Percentiles rank a stretch among this genome's conserved stretches.
phyloP scores from a whole-genome alignment of 2,113 vertebrate species.

The Zingel zingel region DNA sequence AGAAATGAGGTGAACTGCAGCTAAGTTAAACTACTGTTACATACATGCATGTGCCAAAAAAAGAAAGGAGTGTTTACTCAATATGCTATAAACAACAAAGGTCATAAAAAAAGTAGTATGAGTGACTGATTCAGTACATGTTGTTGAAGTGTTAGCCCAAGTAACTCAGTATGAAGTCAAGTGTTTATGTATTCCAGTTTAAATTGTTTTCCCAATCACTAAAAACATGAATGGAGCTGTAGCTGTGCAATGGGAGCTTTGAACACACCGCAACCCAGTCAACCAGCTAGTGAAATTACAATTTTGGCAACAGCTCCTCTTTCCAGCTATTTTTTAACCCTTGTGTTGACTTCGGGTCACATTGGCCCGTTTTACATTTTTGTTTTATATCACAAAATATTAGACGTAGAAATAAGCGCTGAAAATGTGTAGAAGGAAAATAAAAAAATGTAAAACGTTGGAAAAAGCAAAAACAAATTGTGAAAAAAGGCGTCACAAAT shows the following conservation, averaged over 20 bases:
- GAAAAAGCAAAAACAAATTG: too few species aligned
- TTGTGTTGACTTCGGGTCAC: too few species aligned
- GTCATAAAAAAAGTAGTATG: not conserved
- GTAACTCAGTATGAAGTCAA: not conserved
- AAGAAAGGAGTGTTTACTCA: not conserved
- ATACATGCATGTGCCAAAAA: not conserved
- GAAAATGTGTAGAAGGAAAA: too few species aligned
- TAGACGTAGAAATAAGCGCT: too few species aligned
- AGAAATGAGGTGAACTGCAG: constrained; percentile 9
- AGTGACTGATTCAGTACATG: constrained; percentile 22
- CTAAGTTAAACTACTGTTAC: not conserved
- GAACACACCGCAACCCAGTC: constrained; percentile 13
- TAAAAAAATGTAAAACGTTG: too few species aligned
- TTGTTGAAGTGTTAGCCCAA: not conserved
- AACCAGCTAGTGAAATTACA: constrained; percentile 51
- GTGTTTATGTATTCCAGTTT: constrained; percentile 30
- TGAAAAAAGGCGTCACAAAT: too few species aligned
- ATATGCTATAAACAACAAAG: constrained; percentile 13
- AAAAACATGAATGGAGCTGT: constrained; percentile 39
- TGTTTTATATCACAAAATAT: too few species aligned
- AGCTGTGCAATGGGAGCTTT: constrained; percentile 24
- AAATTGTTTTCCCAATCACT: constrained; percentile 28
- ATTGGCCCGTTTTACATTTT: too few species aligned
- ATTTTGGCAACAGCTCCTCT: constrained; percentile 43
- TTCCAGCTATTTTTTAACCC: constrained; percentile 23